Evolutionary conservation across 1,140 invertebrate species (phyloP), one percentile per base, ranked within the genome.

Genomic region (Patella vulgata): DNA sequence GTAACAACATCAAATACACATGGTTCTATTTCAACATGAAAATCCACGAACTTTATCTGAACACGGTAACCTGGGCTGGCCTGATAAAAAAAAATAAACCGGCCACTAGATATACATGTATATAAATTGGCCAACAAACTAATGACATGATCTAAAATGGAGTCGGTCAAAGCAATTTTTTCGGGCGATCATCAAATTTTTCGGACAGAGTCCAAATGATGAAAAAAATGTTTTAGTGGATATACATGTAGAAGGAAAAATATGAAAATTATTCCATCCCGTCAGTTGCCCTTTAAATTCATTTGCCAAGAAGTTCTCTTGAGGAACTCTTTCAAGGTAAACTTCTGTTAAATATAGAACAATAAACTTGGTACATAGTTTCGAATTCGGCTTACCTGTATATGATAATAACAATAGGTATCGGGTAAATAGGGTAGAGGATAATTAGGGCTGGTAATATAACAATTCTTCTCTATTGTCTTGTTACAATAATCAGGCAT

Each of bases 1-100:
- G 61, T 55, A 28, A 74, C 30, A 25, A 51, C 48, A 47, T 74
- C 71, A 63, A 63, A 74, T 31, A 62, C 52, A 50, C 71, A 74
- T 3, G 66, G 63, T 11, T 33, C 27, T n/a, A 58, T 61, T 59
- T 71, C 66, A 30, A 66, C 44, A 4, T 60, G 30, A 59, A 71
- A 67, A 17, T 52, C 12, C 21, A 25, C n/a, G 28, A 60, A 65
- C 11, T 59, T 47, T 27, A 71, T 23, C n/a, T 52, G 46, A 14
- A 71, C 31, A 5, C n/a, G 27, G 5, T 59, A 9, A 12, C 59
- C 33, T 11, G 23, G 3, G 2, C 43, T 33, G 1, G 55, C 66
- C 66, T 68, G 42, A 9, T n/a, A 12, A 57, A n/a, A n/a, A 11
- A 42, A 28, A 25, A 8, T 5, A 28, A 17, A 17, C 3, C 9